Percentiles rank a stretch among this genome's conserved stretches.
Evolutionary conservation across 2,113 vertebrate species (phyloP).

Genomic region (Psilopogon haemacephalus): DNA sequence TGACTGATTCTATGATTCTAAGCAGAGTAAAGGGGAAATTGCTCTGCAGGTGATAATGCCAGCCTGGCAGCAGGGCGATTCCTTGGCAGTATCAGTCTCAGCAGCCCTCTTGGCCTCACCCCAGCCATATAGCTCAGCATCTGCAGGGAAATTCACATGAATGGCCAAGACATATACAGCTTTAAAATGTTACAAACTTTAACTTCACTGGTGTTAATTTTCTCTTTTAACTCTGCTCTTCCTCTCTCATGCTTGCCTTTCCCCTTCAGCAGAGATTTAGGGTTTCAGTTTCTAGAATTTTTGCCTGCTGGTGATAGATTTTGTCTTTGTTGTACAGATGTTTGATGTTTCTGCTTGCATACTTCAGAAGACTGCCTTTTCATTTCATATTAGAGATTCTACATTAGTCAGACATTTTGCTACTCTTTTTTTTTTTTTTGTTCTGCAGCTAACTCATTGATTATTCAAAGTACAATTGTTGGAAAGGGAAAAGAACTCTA

Average conservation of each 20-base stretch:
- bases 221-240: not conserved
- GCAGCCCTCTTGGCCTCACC: not conserved
- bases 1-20: too few relatives aligned
- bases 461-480: not conserved
- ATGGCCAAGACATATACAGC: accelerated
- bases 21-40: not conserved
- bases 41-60: not conserved
- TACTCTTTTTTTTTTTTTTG: not conserved
- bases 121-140: not conserved
- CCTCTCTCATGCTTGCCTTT: not conserved
- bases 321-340: not conserved
- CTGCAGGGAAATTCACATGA: not conserved
- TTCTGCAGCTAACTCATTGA: not conserved
- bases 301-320: not conserved
- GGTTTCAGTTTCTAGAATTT: not conserved
- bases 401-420: not conserved
- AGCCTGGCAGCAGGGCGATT: not conserved
- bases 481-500: not conserved
- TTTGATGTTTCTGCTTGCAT: not conserved
- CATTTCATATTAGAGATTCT: not conserved
- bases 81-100: not conserved
- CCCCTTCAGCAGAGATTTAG: not conserved
- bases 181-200: not conserved
- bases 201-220: not conserved
- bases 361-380: not conserved